These are phyloP conservation scores for Coranthus polyacanthus DNA, from an alignment of 2,797 vertebrate species.

Conservation along the genomic window DNA sequence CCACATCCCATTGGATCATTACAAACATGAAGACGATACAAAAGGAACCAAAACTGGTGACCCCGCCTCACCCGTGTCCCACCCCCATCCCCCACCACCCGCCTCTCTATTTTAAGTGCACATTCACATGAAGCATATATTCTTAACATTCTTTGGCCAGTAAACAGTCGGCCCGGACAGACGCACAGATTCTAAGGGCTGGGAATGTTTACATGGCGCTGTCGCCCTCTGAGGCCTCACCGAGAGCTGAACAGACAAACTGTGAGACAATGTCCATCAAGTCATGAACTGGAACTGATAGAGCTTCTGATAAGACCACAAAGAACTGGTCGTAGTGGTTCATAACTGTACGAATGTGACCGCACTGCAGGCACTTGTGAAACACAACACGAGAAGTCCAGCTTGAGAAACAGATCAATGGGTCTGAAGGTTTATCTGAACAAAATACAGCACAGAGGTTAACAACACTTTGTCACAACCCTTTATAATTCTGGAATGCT, in stretches of 20 bases:
- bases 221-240: conserved; percentile 64
- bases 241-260: conserved; percentile 23
- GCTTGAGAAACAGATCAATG: no score
- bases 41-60: conserved; percentile 63
- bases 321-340: conserved; percentile 5
- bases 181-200: conserved; percentile 66
- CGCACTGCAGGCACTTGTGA: neutral
- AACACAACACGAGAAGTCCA: no score
- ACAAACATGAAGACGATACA: conserved; percentile 72
- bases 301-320: conserved; percentile 9
- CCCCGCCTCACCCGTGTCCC: conserved; percentile 37
- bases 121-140: conserved; percentile 52
- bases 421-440: no score
- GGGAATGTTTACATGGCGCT: conserved; percentile 78
- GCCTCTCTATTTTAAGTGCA: conserved; percentile 66
- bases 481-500: no score
- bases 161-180: conserved; percentile 71
- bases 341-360: neutral
- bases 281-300: conserved; percentile 27
- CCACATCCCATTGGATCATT: conserved; percentile 71
- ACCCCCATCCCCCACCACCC: neutral
- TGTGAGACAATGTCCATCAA: conserved; percentile 29
- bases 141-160: conserved; percentile 76
- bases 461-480: no score
- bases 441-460: no score